Conservation (phyloP, 2,113 vertebrate genomes). For the Chaenogobius annularis region DNA sequence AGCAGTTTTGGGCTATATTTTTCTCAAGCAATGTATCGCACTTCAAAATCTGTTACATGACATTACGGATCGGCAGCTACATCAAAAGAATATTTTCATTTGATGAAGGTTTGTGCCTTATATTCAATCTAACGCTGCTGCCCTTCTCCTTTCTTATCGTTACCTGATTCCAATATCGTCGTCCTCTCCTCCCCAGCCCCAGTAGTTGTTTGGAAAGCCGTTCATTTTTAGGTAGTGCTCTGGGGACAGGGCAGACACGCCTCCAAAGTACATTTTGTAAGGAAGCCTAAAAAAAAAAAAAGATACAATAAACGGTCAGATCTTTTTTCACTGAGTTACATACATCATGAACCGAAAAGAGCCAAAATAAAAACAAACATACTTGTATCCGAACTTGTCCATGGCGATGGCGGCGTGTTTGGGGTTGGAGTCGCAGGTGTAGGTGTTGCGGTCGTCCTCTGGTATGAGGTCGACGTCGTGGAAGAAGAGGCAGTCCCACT, state of each 20-base stretch:
- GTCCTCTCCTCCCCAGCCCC: constrained; percentile 83
- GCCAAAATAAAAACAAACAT: constrained; percentile 21
- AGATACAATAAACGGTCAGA: not conserved
- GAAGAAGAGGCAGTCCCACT: constrained; percentile 85
- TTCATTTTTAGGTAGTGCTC: constrained; percentile 83
- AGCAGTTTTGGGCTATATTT: too few species aligned
- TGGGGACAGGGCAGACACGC: constrained; percentile 79
- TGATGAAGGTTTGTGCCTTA: too few species aligned
- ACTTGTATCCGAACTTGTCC: constrained; percentile 88
- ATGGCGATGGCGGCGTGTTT: constrained; percentile 83
- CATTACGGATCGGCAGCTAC: too few species aligned
- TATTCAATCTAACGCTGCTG: not conserved
- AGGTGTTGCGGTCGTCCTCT: constrained; percentile 80
- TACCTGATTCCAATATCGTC: constrained; percentile 81
- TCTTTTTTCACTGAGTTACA: not conserved
- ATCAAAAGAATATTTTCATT: too few species aligned
- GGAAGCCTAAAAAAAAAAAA: constrained; percentile 70
- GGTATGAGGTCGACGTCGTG: constrained; percentile 86
- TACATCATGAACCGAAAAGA: too few species aligned
- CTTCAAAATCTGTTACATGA: too few species aligned
- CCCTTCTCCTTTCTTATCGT: not conserved
- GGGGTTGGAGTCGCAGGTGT: constrained; percentile 78
- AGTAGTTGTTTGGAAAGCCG: constrained; percentile 83
- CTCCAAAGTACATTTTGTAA: constrained; percentile 81
- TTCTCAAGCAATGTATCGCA: too few species aligned